Conservation (phyloP, 2,888 invertebrate genomes). For the Sinhomidia bicolor region DNA sequence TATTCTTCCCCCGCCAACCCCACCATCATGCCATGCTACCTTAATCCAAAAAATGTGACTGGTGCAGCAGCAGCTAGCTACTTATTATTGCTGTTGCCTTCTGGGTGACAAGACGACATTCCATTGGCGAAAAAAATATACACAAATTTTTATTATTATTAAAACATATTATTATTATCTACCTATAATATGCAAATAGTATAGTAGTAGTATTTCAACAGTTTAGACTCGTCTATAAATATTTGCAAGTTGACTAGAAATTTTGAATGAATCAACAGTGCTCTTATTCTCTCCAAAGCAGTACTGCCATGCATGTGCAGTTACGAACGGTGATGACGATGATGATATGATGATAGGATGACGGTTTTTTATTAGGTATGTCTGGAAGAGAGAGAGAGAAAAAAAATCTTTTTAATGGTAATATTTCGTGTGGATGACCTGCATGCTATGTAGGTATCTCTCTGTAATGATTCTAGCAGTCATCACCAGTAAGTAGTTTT, state of each 20-base stretch:
- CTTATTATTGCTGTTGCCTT: too few relatives aligned
- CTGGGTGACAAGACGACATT: background rate
- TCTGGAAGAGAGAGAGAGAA: background rate
- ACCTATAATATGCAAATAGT: background rate
- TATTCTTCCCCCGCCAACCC: background rate
- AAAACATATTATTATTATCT: too few relatives aligned
- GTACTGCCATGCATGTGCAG: too few relatives aligned
- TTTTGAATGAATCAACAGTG: conserved; percentile 7
- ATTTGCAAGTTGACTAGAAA: background rate
- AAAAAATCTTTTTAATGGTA: background rate
- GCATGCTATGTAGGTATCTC: background rate
- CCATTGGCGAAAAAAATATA: background rate
- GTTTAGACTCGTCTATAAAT: too few relatives aligned
- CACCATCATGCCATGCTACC: background rate
- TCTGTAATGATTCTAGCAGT: too few relatives aligned
- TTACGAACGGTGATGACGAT: background rate
- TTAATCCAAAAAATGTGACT: background rate
- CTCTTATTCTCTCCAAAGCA: background rate
- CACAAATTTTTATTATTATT: background rate
- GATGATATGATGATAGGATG: background rate
- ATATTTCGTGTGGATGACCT: background rate
- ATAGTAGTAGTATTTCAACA: background rate
- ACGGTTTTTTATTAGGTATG: background rate
- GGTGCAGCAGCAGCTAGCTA: too few relatives aligned
- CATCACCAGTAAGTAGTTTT: too few relatives aligned